Evolutionary conservation across 2,888 invertebrate genomes (phyloP).

Genomic region (Ormyrus rosae): DNA sequence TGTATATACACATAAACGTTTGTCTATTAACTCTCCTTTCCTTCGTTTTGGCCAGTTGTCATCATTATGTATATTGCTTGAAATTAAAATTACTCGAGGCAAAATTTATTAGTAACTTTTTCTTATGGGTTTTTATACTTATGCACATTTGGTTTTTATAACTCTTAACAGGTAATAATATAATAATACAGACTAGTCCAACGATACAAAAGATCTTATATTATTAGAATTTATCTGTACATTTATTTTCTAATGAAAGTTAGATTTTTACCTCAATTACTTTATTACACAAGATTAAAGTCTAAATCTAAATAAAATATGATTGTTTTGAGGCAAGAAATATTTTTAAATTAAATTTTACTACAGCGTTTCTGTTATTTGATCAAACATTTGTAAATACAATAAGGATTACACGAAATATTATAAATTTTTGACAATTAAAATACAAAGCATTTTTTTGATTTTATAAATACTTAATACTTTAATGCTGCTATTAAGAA

Average conservation of each 20-base stretch:
- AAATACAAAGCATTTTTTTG: conserved; percentile 26
- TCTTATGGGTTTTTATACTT: conserved; percentile 5
- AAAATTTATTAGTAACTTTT: conserved; percentile 2
- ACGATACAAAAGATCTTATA: conserved; percentile 58
- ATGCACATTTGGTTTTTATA: conserved; percentile 47
- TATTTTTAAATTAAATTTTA: conserved; percentile 34
- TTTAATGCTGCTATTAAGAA: conserved; percentile 33
- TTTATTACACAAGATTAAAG: conserved; percentile 43
- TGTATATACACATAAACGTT: conserved; percentile 23
- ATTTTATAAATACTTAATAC: conserved; percentile 24
- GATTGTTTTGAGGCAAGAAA: conserved; percentile 31
- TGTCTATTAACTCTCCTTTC: conserved; percentile 22
- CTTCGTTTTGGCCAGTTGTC: conserved; percentile 35
- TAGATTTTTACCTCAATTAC: conserved; percentile 25
- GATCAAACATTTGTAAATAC: conserved; percentile 24
- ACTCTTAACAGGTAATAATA: conserved; percentile 33
- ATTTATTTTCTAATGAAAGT: conserved; percentile 48
- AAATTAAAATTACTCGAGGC: conserved; percentile 31
- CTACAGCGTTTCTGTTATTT: neutral
- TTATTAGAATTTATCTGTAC: conserved; percentile 57
- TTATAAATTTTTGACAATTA: conserved; percentile 44
- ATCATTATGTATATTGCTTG: conserved; percentile 11
- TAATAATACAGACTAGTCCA: conserved; percentile 57
- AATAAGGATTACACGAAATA: conserved; percentile 36
- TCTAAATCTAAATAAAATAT: neutral